These are phyloP conservation scores for Anneissia japonica DNA, from an alignment of 35 echinoderm and acorn worm species.

Conservation along the genomic window DNA sequence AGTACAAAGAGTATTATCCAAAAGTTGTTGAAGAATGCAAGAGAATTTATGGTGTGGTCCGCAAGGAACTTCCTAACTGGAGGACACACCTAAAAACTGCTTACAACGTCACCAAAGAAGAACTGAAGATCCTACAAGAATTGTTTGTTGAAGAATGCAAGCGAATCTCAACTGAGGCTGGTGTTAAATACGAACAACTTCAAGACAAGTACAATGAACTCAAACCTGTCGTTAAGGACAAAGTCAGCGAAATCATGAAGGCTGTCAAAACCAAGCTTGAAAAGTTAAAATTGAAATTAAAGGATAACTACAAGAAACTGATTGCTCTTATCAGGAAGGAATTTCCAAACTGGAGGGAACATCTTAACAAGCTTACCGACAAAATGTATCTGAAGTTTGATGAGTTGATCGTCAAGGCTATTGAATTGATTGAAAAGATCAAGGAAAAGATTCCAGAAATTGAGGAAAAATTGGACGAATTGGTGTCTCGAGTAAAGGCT, in stretches of 20 bases:
- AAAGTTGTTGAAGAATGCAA: too few species aligned
- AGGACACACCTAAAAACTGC: not conserved
- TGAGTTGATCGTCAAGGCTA: not conserved
- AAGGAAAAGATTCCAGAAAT: constrained; percentile 1
- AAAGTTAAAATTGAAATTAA: not conserved
- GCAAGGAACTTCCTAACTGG: not conserved
- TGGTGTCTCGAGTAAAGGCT: not conserved
- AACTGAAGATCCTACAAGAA: not conserved
- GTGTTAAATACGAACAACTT: not conserved
- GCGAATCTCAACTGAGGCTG: not conserved
- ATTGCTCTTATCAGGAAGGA: not conserved
- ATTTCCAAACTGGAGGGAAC: not conserved
- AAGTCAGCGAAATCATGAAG: not conserved
- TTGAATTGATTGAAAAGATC: constrained; percentile 9
- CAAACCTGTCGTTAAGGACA: constrained; percentile 48
- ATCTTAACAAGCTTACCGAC: not conserved
- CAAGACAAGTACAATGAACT: constrained; percentile 16
- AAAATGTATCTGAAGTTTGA: constrained; percentile 1
- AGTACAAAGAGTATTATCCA: not conserved
- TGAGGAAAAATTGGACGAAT: not conserved
- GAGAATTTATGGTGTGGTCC: not conserved
- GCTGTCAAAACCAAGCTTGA: not conserved
- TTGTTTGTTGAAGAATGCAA: not conserved
- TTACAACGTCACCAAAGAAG: not conserved
- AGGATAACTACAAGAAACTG: not conserved